Evolutionary conservation across 2,888 invertebrate genomes (phyloP), one percentile per base, ranked within the genome.

Genomic region (Agonopterix heracliana): DNA sequence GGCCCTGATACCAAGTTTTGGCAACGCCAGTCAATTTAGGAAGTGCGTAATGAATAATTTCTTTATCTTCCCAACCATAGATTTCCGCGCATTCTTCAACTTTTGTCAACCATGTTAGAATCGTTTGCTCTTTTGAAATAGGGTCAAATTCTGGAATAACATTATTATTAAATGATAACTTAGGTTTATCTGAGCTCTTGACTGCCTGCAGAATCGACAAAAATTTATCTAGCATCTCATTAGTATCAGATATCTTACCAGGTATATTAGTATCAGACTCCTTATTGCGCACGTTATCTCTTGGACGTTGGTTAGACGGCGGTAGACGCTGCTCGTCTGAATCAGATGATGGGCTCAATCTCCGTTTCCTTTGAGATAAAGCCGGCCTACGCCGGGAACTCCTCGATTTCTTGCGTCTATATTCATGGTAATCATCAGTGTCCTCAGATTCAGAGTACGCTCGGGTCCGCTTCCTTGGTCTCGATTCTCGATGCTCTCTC

Each of bases 1-100:
- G 38, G 7, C 53, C 46, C 40, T 55, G 57, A 40, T 57, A 57
- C 57, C 59, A 60, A 0, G 45, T 8, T 14, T 50, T 57, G 2
- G 59, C 57, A 1, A 52, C 2, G 1, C 58, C 55, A 10, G 38
- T 13, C 12, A 55, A 38, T 41, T 55, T 55, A 9, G 53, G 55
- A n/a, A n/a, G n/a, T n/a, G n/a, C n/a, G n/a, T n/a, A n/a, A n/a
- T n/a, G n/a, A n/a, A n/a, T n/a, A n/a, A n/a, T n/a, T n/a, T n/a
- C n/a, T n/a, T n/a, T n/a, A n/a, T n/a, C n/a, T n/a, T n/a, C n/a
- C n/a, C n/a, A n/a, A n/a, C n/a, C n/a, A n/a, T n/a, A n/a, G n/a
- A n/a, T n/a, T n/a, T n/a, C n/a, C n/a, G n/a, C n/a, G n/a, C n/a
- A n/a, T n/a, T n/a, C n/a, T n/a, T n/a, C n/a, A n/a, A n/a, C n/a